Base-by-base conservation (phyloP, 2,797 vertebrate genomes). In the Podarcis siculus region DNA sequence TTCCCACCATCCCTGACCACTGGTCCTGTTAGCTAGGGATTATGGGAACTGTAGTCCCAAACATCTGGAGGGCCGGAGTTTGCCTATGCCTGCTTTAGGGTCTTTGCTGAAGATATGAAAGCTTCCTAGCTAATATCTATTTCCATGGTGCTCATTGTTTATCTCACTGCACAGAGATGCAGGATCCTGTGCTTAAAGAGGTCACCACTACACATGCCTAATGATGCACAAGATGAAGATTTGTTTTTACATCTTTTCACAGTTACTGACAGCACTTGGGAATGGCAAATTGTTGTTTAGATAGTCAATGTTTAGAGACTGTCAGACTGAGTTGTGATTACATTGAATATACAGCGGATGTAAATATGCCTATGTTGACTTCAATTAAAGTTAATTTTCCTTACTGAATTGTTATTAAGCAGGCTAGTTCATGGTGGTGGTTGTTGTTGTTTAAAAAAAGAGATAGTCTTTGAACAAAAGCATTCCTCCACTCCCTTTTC, bases 231-330 rank as follows among this genome's bases (percentile, higher is more conserved):
- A 49, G 49, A 37, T 75, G 45, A 66, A 81, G 25, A 0, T 76
- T 87, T n/a, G 21, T 82, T 10, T 86, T 5, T 87, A 89, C 87
- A 82, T 77, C 79, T 89, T 87, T 91, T 71, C 55, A 25, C 32
- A n/a, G 89, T 90, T 61, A 82, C 39, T 89, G 94, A 93, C 89
- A 90, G 85, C 71, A 90, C 73, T 85, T 87, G 49, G 92, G 66
- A 89, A 91, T 80, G 91, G 88, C 71, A 87, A 86, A 85, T 66
- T 32, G 27, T 79, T 72, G 61, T 80, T 90, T 83, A 90, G 69
- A 69, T 21, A 13, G 35, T 88, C 92, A 94, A 90, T 88, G 90
- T 94, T 95, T 93, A 71, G 85, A 86, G 83, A 45, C 67, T 91
- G 84, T 71, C 89, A 93, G 4, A 73, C 45, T 69, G 72, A 88